phyloP scores from a whole-genome alignment of 2,888 invertebrate species.

The Orthosia cruda region DNA sequence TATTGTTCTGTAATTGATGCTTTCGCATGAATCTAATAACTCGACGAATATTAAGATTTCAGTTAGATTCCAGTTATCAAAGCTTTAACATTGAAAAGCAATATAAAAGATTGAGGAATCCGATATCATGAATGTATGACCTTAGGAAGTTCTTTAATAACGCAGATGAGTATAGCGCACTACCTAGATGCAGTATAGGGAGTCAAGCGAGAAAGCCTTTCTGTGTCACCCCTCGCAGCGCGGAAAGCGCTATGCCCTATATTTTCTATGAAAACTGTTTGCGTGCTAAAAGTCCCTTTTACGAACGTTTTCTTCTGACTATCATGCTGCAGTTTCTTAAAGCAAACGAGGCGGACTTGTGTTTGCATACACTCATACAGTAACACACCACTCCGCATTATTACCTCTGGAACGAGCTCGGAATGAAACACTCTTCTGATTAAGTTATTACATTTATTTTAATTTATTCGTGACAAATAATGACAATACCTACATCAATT shows the following conservation, averaged over 20 bases:
- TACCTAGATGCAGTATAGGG: conserved; percentile 70
- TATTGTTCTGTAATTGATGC: conserved; percentile 8
- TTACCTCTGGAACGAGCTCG: conserved; percentile 35
- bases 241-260: conserved; percentile 83
- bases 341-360: conserved; percentile 55
- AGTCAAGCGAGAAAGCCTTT: conserved; percentile 85
- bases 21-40: background rate
- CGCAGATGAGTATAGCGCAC: conserved; percentile 74
- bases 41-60: background rate
- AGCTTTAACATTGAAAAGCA: conserved; percentile 8
- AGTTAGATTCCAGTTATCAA: conserved; percentile 3
- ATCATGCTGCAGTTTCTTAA: conserved; percentile 59
- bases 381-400: conserved; percentile 28
- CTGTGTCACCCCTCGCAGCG: conserved; percentile 84
- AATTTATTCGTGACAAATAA: conserved; percentile 89
- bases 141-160: conserved; percentile 77
- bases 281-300: conserved; percentile 76
- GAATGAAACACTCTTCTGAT: conserved; percentile 71
- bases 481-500: conserved; percentile 84
- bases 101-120: conserved; percentile 25
- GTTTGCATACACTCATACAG: conserved; percentile 4
- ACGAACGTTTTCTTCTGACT: conserved; percentile 66
- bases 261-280: conserved; percentile 86
- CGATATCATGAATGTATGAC: conserved; percentile 50
- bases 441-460: conserved; percentile 85